A percentile compares a stretch with the other conserved stretches of the same genome.
These are phyloP conservation scores for Oceanites oceanicus DNA, from an alignment of 2,113 vertebrate species.

Conservation along the genomic window DNA sequence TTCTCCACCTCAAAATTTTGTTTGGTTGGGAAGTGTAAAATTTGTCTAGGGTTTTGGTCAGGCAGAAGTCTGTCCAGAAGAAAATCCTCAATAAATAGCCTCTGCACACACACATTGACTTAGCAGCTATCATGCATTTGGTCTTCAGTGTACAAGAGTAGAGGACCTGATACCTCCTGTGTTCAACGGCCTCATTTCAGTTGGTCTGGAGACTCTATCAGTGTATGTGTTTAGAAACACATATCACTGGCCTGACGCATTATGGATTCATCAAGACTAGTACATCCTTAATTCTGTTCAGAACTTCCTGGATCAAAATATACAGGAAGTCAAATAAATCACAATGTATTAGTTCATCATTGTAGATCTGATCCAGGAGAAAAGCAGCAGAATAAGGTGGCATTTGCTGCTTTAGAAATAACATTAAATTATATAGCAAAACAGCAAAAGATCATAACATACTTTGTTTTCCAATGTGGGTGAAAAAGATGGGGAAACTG, in stretches of 20 bases:
- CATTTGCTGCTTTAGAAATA: neutral
- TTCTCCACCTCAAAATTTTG: neutral
- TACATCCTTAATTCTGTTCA: neutral
- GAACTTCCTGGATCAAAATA: neutral
- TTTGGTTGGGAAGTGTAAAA: neutral
- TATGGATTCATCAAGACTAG: neutral
- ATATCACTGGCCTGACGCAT: neutral
- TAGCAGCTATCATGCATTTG: neutral
- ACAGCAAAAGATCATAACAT: neutral
- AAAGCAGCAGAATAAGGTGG: neutral
- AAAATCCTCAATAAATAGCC: neutral
- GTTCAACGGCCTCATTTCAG: neutral
- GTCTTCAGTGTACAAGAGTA: neutral
- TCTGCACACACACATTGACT: neutral
- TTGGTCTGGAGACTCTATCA: neutral
- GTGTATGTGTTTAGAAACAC: neutral
- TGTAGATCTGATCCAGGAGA: neutral
- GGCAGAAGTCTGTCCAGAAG: neutral
- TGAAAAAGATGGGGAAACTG: neutral
- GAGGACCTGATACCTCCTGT: neutral
- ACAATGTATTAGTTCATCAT: neutral
- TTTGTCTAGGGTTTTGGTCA: neutral
- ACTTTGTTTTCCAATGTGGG: neutral
- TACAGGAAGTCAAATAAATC: neutral
- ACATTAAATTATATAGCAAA: neutral